These are phyloP conservation scores for Galleria mellonella DNA, from an alignment of 1,140 invertebrate species.

Conservation along the genomic window DNA sequence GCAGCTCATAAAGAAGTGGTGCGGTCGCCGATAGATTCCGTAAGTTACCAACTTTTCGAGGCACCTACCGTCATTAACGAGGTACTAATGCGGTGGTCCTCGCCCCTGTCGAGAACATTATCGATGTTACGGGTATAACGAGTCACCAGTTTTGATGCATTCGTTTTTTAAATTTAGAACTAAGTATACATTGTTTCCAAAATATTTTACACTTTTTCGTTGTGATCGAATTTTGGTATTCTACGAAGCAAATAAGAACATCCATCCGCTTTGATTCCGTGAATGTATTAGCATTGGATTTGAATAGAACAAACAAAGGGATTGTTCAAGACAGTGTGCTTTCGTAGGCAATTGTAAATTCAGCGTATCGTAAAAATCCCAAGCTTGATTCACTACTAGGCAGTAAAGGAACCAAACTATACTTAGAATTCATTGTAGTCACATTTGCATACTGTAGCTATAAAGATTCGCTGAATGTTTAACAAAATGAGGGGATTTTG, in stretches of 20 bases:
- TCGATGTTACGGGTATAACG: conserved; percentile 1
- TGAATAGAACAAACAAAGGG: conserved; percentile 73
- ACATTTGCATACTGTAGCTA: too few relatives aligned
- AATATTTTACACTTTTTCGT: conserved; percentile 7
- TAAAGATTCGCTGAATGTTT: too few relatives aligned
- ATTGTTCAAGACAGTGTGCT: conserved; percentile 65
- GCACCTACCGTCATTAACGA: conserved; percentile 51
- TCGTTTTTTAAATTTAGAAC: not conserved
- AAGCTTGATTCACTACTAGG: conserved; percentile 24
- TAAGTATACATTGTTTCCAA: conserved; percentile 2
- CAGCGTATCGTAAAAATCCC: conserved; percentile 64
- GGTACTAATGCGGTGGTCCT: conserved; percentile 36
- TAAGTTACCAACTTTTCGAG: conserved; percentile 64
- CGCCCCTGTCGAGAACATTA: conserved; percentile 19
- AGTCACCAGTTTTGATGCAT: not conserved
- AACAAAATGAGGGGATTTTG: too few relatives aligned
- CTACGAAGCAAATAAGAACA: conserved; percentile 50
- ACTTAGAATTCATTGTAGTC: too few relatives aligned
- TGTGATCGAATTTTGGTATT: conserved; percentile 50
- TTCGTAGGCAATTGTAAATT: conserved; percentile 70
- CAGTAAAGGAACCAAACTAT: too few relatives aligned
- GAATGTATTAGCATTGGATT: conserved; percentile 71
- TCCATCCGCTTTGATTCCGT: conserved; percentile 63
- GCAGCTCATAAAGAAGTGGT: conserved; percentile 58
- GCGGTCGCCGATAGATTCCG: conserved; percentile 58